phyloP scores from a whole-genome alignment of 2,113 vertebrate species.

The Manacus vitellinus region DNA sequence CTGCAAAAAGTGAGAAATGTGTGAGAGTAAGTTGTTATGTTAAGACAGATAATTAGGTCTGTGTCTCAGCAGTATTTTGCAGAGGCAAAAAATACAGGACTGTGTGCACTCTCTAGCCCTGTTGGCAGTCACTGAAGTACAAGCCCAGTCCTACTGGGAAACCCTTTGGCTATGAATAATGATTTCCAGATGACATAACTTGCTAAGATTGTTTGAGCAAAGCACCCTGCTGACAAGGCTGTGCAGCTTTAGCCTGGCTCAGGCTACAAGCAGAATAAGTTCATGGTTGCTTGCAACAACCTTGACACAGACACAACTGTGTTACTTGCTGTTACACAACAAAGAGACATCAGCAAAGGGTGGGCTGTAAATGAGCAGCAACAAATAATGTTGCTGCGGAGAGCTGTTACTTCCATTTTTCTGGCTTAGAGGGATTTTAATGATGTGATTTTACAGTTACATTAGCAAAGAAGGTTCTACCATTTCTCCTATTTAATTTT shows the following conservation, averaged over 20 bases:
- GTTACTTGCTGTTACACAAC: neutral
- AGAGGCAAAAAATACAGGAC: neutral
- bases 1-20: neutral
- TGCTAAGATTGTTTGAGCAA: neutral
- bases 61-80: neutral
- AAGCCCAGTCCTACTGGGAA: neutral
- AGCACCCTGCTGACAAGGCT: neutral
- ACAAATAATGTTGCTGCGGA: neutral
- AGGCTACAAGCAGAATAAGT: neutral
- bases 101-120: neutral
- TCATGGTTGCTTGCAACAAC: neutral
- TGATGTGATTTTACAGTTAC: neutral
- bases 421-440: neutral
- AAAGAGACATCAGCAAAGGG: neutral
- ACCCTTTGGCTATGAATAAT: neutral
- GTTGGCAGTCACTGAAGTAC: neutral
- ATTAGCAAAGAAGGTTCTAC: neutral
- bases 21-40: neutral
- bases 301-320: neutral
- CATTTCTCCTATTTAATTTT: neutral
- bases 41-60: neutral
- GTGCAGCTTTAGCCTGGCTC: neutral
- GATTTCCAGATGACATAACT: neutral
- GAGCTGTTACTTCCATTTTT: neutral
- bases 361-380: neutral